phyloP scores from a whole-genome alignment of 2,113 vertebrate species.

The Fregetta grallaria region DNA sequence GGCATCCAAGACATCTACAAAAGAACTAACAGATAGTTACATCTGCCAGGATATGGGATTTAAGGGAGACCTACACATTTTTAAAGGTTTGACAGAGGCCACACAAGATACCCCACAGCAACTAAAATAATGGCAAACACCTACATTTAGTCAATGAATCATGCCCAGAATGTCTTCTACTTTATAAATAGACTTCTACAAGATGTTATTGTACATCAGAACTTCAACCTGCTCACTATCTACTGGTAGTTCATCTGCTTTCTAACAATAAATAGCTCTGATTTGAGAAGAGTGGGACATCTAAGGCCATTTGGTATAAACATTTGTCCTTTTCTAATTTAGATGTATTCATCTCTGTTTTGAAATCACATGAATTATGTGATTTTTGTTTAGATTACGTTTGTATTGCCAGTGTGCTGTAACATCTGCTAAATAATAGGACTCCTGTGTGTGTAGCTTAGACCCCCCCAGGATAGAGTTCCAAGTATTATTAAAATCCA shows the following conservation, averaged over 20 bases:
- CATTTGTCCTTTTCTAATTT: not conserved
- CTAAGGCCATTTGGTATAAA: not conserved
- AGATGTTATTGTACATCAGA: not conserved
- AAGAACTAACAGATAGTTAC: not conserved
- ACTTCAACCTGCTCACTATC: not conserved
- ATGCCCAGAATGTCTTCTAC: not conserved
- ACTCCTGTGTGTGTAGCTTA: not conserved
- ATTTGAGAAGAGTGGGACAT: not conserved
- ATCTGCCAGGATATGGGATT: not conserved
- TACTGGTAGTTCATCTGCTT: not conserved
- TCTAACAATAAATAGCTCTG: conserved; percentile 10
- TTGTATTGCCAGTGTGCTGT: not conserved
- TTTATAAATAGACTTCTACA: conserved; percentile 31
- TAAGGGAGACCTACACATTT: not conserved
- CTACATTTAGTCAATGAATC: conserved; percentile 18
- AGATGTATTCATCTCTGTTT: not conserved
- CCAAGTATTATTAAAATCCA: conserved; percentile 3
- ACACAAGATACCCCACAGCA: not conserved
- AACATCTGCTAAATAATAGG: not conserved
- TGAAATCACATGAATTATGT: not conserved
- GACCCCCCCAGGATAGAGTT: not conserved
- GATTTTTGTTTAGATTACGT: not conserved
- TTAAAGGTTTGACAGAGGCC: not conserved
- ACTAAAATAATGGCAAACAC: conserved; percentile 1
- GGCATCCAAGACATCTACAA: not conserved